These are phyloP conservation scores for Pteromalus puparum DNA, from an alignment of 1,140 invertebrate species.

Conservation along the genomic window DNA sequence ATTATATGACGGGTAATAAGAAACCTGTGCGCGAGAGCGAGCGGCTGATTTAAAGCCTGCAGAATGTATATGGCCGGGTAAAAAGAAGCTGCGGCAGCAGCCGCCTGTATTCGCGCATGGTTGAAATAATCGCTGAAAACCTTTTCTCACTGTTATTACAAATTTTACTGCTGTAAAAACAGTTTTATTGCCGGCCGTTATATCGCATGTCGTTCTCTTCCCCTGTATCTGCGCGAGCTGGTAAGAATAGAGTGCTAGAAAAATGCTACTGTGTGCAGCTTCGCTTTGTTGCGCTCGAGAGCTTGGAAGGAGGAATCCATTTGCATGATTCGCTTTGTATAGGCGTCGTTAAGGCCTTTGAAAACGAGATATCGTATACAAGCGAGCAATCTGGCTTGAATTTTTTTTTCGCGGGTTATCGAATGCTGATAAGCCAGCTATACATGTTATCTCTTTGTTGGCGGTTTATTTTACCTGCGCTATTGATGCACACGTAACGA, in stretches of 20 bases:
- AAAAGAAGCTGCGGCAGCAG: background rate
- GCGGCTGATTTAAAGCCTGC: conserved; percentile 38
- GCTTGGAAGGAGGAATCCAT: background rate
- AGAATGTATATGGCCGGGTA: conserved; percentile 16
- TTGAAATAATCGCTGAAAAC: conserved; percentile 29
- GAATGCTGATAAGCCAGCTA: no score
- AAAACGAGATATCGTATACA: no score
- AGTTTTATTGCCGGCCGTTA: conserved; percentile 24
- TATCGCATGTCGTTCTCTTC: background rate
- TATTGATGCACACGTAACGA: no score
- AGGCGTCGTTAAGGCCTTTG: no score
- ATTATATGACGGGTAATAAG: conserved; percentile 52
- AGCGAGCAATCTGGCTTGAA: no score
- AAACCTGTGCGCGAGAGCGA: conserved; percentile 20
- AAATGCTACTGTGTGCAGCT: background rate
- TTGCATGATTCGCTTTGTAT: no score
- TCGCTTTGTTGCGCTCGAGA: background rate
- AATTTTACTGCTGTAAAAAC: conserved; percentile 37
- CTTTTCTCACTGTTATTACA: conserved; percentile 43
- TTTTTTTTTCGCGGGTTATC: no score
- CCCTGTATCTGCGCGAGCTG: no score
- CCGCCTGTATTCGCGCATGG: background rate
- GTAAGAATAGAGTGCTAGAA: background rate
- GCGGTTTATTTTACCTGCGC: no score
- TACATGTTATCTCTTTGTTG: no score